Evolutionary conservation across 2,888 invertebrate genomes (phyloP).

Genomic region (Microplitis deprimator): DNA sequence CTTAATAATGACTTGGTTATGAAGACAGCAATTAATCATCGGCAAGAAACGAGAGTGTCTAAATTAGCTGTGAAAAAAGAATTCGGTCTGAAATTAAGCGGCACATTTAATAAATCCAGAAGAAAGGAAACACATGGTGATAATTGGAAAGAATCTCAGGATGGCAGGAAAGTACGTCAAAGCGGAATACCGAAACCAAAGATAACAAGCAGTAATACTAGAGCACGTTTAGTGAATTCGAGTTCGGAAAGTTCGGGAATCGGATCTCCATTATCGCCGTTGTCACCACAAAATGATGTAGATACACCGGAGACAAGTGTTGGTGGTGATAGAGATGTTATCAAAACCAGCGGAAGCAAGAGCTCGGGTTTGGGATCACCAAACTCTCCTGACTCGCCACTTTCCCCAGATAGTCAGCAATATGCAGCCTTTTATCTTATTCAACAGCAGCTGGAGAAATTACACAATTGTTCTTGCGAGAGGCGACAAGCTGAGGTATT

Average conservation of each 20-base stretch:
- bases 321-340: conserved; percentile 15
- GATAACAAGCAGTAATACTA: conserved; percentile 30
- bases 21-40: background rate
- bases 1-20: conserved; percentile 8
- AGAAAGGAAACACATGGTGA: conserved; percentile 48
- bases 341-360: conserved; percentile 57
- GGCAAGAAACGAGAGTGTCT: conserved; percentile 30
- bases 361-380: conserved; percentile 64
- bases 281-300: conserved; percentile 59
- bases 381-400: conserved; percentile 59
- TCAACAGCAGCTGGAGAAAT: conserved; percentile 60
- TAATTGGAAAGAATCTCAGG: conserved; percentile 16
- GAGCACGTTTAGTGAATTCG: conserved; percentile 57
- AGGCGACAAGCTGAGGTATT: conserved; percentile 65
- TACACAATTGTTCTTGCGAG: conserved; percentile 64
- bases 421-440: conserved; percentile 63
- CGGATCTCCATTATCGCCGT: conserved; percentile 63
- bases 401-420: conserved; percentile 63
- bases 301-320: conserved; percentile 31
- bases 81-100: conserved; percentile 55
- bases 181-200: conserved; percentile 59
- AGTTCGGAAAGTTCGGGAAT: conserved; percentile 66
- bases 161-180: conserved; percentile 9
- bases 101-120: conserved; percentile 45
- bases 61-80: conserved; percentile 49